Evolutionary conservation across 2,113 vertebrate species (phyloP).

Genomic region (Labeo rohita): DNA sequence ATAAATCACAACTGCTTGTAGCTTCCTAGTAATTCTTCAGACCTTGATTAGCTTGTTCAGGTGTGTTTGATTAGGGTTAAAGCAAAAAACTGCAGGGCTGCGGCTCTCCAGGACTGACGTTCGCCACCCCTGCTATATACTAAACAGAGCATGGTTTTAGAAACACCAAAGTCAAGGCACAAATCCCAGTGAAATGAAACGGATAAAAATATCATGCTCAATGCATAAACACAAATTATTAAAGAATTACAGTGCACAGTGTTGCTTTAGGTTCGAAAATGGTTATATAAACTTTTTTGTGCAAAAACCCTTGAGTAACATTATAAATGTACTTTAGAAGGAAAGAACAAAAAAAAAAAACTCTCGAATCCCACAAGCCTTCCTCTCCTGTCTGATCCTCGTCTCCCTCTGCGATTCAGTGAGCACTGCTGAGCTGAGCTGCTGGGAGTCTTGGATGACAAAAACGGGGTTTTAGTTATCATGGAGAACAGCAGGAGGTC

Average conservation of each 20-base stretch:
- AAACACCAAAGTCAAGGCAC: not conserved
- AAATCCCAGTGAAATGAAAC: not conserved
- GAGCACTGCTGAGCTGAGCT: not conserved
- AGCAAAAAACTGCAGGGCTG: too few relatives aligned
- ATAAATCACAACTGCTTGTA: too few relatives aligned
- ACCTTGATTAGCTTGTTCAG: too few relatives aligned
- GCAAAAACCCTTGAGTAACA: not conserved
- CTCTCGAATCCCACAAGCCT: not conserved
- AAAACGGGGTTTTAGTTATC: not conserved
- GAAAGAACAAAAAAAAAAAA: not conserved
- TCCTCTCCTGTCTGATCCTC: not conserved
- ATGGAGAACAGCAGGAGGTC: not conserved
- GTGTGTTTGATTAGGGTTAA: too few relatives aligned
- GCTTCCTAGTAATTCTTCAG: too few relatives aligned
- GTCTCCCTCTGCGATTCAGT: not conserved
- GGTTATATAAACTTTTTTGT: too few relatives aligned
- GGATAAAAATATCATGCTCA: not conserved
- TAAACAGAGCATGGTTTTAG: not conserved
- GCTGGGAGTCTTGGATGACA: not conserved
- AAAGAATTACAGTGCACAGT: not conserved
- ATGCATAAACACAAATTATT: not conserved
- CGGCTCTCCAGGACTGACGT: too few relatives aligned
- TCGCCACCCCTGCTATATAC: not conserved
- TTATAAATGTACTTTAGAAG: not conserved
- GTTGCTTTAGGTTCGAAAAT: not conserved